Evolutionary conservation across 2,113 vertebrate species (phyloP), one percentile per base, ranked within the genome.

Genomic region (Hemiscyllium ocellatum): DNA sequence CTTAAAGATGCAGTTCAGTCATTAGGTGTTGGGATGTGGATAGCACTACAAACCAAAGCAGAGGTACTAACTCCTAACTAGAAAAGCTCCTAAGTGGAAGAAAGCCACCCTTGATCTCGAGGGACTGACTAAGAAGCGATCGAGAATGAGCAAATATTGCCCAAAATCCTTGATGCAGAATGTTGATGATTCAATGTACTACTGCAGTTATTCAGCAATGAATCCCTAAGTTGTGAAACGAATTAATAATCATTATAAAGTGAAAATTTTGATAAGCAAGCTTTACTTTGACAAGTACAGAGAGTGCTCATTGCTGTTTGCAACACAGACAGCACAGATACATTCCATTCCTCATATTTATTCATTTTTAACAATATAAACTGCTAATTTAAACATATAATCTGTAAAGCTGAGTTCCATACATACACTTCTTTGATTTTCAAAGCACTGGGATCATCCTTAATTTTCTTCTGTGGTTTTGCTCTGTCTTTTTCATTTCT

Each of bases 341-440:
- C 29, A 70, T 76, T 78, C 12, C n/a, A 93, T 33, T n/a, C 47
- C 33, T 13, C 47, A 61, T 1, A 15, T 29, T 29, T 33, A 24
- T 37, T 22, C 7, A 22, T 42, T 47, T 90, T 78, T n/a, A 56
- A 90, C 70, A 70, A 72, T 17, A 95, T 76, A 26, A 95, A 78
- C 22, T 78, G 42, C 69, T 6, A 66, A 19, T 85, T 95, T n/a
- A 56, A 86, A 24, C 37, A 47, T 33, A 56, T 95, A 95, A 72
- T 94, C 22, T 94, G 42, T 66, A 94, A 24, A 94, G 50, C 22
- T n/a, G 13, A 86, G 61, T 26, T 47, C 20, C 13, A 78, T 4
- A 98, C 98, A 97, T 97, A 99, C 99, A 98, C 98, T 97, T 99
- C 98, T 96, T 97, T 98, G 97, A 98, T 98, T 96, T 99, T 99